Evolutionary conservation across 2,888 invertebrate species (phyloP), one percentile per base, ranked within the genome.

Genomic region (Operophtera brumata): DNA sequence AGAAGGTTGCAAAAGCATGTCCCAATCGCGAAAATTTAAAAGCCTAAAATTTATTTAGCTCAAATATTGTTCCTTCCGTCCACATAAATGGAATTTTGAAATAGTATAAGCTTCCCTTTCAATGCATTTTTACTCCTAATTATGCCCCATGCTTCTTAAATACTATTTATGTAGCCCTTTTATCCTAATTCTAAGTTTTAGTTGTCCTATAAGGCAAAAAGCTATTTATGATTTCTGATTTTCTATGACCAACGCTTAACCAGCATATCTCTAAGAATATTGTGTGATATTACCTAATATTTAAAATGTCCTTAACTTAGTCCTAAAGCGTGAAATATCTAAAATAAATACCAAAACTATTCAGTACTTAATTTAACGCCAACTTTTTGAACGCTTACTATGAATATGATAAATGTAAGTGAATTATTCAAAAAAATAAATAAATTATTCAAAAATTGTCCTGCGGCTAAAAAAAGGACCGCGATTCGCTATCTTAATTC

Each of bases 231-330:
- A 69, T 75, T 81, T 71, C 77, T 78, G 20, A 79, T 80, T 81
- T 71, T 80, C 71, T 77, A 82, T 73, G 89, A 90, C 89, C 89
- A 89, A 89, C 84, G 87, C 89, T 90, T 88, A 75, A 78, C 81
- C 83, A 82, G 88, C 89, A 89, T 89, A 89, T 89, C 87, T 86
- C 78, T 84, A 89, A 89, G 89, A 82, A 83, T 75, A 85, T 77
- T 82, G 88, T 90, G 89, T 89, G 89, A 89, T 90, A 88, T 85
- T 85, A 81, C 84, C 84, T 88, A 85, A 85, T 86, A 84, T 82
- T 78, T 75, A 74, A 69, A 73, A 77, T 81, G 82, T 85, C 84
- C 84, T 84, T 59, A 52, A 57, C 54, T 80, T 83, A 84, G 82
- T 79, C 77, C 82, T 84, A 76, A 82, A 76, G 78, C 68, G 73